Evolutionary conservation across 2,113 vertebrate species (phyloP).

Genomic region (Anas platyrhynchos): DNA sequence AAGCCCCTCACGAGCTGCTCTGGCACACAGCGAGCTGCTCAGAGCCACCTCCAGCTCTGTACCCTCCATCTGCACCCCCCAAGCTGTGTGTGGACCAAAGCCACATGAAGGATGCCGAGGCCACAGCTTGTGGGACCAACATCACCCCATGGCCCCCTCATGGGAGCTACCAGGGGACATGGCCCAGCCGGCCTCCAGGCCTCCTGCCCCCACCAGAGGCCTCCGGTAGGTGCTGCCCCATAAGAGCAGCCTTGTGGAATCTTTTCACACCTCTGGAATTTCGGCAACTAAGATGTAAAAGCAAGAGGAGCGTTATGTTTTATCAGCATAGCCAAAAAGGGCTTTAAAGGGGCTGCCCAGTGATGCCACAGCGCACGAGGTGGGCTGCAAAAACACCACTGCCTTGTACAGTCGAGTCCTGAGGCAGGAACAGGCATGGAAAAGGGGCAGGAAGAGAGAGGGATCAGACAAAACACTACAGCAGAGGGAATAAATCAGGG

Average conservation of each 20-base stretch:
- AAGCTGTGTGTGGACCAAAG: background rate
- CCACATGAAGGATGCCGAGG: rapidly evolving
- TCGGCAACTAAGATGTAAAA: background rate
- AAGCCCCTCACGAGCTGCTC: background rate
- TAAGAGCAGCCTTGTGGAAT: background rate
- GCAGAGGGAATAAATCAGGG: slow-evolving; percentile 34
- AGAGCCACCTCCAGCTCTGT: background rate
- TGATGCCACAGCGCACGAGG: rapidly evolving
- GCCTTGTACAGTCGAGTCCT: background rate
- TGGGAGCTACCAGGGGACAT: background rate
- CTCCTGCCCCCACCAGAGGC: background rate
- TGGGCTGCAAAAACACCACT: rapidly evolving
- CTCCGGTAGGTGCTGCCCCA: rapidly evolving
- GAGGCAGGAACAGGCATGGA: background rate
- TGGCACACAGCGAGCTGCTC: background rate
- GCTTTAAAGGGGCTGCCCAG: background rate
- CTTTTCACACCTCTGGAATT: background rate
- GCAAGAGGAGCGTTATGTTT: background rate
- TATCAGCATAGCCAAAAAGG: background rate
- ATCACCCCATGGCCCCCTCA: background rate
- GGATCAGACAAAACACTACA: background rate
- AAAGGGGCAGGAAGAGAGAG: background rate
- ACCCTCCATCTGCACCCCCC: background rate
- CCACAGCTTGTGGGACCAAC: background rate
- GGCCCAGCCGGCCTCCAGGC: slow-evolving; percentile 9